Base-by-base conservation (phyloP, 2,888 invertebrate genomes). In the Flabesymbios commensalis region DNA sequence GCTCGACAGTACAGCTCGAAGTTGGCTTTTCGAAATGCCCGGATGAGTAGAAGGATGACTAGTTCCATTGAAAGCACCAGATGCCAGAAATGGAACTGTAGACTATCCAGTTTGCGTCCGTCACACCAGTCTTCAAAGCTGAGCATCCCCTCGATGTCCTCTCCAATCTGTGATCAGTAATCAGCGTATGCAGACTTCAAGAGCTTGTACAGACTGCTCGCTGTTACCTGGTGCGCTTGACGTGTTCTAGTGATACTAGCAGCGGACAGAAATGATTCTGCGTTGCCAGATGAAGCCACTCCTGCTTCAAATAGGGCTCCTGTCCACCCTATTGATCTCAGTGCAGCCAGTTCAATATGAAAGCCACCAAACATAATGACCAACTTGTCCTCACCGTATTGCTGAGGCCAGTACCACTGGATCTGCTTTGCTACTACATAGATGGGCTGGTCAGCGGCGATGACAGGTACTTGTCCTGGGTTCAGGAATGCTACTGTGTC, bases 321-420 rank as follows among this genome's bases (percentile, higher is more conserved):
- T 43, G 65, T 65, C 70, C 67, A 68, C 3, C 75, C 75, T 19
- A 75, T 32, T 2, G 68, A 60, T 49, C 64, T 71, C 57, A 74
- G 57, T 19, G 67, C 59, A 14, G 74, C 72, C 67, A 74, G 72
- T 53, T 77, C 75, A 51, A 71, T 74, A 59, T 78, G 75, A 32
- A 77, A 62, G 3, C 75, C 75, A 7, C 75, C 76, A 48, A 77
- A 63, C 68, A 76, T 69, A 2, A 75, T 61, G 17, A 76, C 63
- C 54, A 69, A 63, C 28, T 65, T 63, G 10, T 72, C 61, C 55
- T 77, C 74, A 3, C 74, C 74, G 62, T 69, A 67, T n/a, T 29
- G 17, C 1, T 74, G 62, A 17, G 72, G 75, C 63, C 67, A 74
- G 3, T 61, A 48, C 74, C 75, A 75, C 63, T 77, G 75, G 1